phyloP scores from a whole-genome alignment of 2,888 invertebrate species.

The Eugnorisma glareosa region DNA sequence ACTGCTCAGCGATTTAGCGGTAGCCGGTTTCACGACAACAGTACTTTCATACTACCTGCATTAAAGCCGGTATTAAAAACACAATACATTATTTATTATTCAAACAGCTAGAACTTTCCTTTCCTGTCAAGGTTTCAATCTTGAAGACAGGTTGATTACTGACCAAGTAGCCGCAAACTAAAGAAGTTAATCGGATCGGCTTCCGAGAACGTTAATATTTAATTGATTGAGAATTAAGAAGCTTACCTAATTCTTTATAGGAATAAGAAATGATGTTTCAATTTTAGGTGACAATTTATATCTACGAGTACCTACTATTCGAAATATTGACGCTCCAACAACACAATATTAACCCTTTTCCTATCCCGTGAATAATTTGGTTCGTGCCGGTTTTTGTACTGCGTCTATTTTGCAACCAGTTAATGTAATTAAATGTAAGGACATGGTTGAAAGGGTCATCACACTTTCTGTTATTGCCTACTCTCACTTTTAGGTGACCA shows the following conservation, averaged over 20 bases:
- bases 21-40: background rate
- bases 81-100: constrained; percentile 22
- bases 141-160: constrained; percentile 47
- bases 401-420: background rate
- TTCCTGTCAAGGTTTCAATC: constrained; percentile 33
- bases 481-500: background rate
- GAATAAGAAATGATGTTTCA: background rate
- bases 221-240: constrained; percentile 2
- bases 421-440: background rate
- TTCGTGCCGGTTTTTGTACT: background rate
- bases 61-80: background rate
- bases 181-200: constrained; percentile 9
- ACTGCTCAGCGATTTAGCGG: background rate
- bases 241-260: background rate
- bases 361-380: background rate
- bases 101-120: constrained; percentile 12
- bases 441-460: background rate
- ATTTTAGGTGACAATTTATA: background rate
- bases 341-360: background rate
- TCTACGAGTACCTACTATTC: background rate
- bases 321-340: background rate
- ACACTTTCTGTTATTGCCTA: background rate
- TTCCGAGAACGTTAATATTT: constrained; percentile 4
- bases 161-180: background rate
- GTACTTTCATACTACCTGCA: background rate